Percentiles rank a stretch among this genome's conserved stretches.
phyloP scores from a whole-genome alignment of 1,140 invertebrate species.

The Neodiprion fabricii region DNA sequence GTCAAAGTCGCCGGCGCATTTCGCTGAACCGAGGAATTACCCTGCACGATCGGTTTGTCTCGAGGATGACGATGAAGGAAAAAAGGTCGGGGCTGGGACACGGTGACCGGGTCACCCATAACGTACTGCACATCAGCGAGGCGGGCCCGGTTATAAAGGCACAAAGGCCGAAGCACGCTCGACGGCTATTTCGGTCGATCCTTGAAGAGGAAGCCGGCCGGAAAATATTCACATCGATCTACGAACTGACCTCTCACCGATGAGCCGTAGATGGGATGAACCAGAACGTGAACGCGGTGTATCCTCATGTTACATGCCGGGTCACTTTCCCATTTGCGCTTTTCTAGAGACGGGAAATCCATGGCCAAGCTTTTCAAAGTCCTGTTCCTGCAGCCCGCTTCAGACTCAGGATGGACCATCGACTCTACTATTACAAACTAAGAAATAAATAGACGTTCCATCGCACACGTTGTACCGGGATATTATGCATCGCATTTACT shows the following conservation, averaged over 20 bases:
- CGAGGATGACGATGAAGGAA: too few species aligned
- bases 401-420: too few species aligned
- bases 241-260: conserved; percentile 23
- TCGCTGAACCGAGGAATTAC: not conserved
- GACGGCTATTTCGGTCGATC: conserved; percentile 44
- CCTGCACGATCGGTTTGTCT: too few species aligned
- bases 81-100: not conserved
- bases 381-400: not conserved
- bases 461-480: too few species aligned
- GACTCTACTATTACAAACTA: too few species aligned
- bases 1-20: not conserved
- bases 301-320: not conserved
- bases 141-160: conserved; percentile 12
- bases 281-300: too few species aligned
- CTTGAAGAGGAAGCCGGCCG: conserved; percentile 33
- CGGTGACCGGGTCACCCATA: not conserved
- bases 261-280: too few species aligned
- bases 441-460: too few species aligned
- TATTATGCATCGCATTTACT: too few species aligned
- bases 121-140: not conserved
- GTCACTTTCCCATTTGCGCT: not conserved
- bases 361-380: not conserved
- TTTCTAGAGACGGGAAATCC: not conserved
- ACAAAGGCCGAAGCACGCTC: conserved; percentile 39
- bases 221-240: conserved; percentile 49